These are phyloP conservation scores for Pandemis corylana DNA, from an alignment of 2,888 invertebrate genomes.

Conservation along the genomic window DNA sequence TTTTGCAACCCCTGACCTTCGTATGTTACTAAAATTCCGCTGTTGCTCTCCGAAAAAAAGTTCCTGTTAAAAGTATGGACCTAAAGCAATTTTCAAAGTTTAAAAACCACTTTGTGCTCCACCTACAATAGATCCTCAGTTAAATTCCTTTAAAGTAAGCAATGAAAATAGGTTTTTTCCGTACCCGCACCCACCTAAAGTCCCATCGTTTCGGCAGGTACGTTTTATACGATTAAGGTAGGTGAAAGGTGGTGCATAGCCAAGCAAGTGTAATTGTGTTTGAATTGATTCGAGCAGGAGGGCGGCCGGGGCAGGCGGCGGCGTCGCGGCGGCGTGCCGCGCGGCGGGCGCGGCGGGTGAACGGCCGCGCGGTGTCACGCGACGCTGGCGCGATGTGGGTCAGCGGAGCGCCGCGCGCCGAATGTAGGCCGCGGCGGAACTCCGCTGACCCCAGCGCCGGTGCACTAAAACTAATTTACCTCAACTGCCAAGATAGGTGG, in stretches of 20 bases:
- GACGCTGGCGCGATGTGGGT: conserved; percentile 75
- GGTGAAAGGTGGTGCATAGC: conserved; percentile 25
- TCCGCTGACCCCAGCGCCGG: conserved; percentile 41
- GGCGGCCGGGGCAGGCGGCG: conserved; percentile 43
- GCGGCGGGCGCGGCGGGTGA: conserved; percentile 58
- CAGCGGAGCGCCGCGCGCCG: conserved; percentile 60
- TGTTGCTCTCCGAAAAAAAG: too few relatives aligned
- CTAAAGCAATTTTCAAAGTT: not conserved
- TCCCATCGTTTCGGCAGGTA: not conserved
- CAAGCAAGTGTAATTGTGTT: conserved; percentile 38
- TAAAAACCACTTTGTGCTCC: not conserved
- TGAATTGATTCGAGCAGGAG: conserved; percentile 31
- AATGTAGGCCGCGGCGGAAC: conserved; percentile 47
- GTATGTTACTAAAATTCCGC: too few relatives aligned
- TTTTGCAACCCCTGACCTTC: too few relatives aligned
- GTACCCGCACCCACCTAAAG: not conserved
- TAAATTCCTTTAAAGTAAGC: not conserved
- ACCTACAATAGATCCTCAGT: not conserved
- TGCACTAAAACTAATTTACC: conserved; percentile 38
- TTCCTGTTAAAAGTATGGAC: too few relatives aligned
- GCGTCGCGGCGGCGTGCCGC: conserved; percentile 38
- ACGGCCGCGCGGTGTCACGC: conserved; percentile 72
- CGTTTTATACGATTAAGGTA: not conserved
- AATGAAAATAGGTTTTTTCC: not conserved
- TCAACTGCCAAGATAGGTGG: conserved; percentile 18